Base-by-base conservation (phyloP, 92 coral and sea anemone species). In the Phenganax marumi region DNA sequence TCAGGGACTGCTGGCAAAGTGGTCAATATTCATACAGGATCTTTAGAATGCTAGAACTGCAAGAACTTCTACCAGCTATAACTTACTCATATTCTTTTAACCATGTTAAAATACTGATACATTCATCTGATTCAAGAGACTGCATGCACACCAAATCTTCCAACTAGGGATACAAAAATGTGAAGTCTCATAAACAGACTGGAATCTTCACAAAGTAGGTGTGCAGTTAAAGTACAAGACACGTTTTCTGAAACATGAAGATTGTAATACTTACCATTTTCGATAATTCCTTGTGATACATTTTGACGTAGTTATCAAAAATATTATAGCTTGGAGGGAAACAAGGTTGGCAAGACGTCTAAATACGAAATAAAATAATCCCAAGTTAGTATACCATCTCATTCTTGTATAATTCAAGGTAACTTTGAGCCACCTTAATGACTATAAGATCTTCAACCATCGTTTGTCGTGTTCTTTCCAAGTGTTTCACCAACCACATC, bases 401-500 rank as follows among this genome's bases (percentile, higher is more conserved):
- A 16, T 0, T 23, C 33, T 9, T 19, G 65, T 76, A 70, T 76
- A 50, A 3, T 18, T 11, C 26, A 56, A 56, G 21, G 1, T 65
- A 14, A 2, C 0, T 65, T 65, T 12, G 14, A 68, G 8, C 19
- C 84, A 92, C 98, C 98, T 95, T 95, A 52, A 92, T 89, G 12
- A 92, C 92, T 46, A 90, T 95, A 79, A 95, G 77, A 81, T 95
- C 98, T 56, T 95, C 97, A 43, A 95, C 81, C 14, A 95, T 88
- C 21, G 88, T 86, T 68, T 89, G 86, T 62, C 98, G 86, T 16
- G 98, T 92, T 75, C 97, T 88, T 69, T 95, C 98, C 54, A 95
- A 77, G 76, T 92, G 95, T 74, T 95, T 95, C 14, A 95, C 98
- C 60, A 95, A 84, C 98, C 98, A 95, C 98, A 95, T 95, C 77